A percentile compares a stretch with the other conserved stretches of the same genome.
Conservation (phyloP, 2,113 vertebrate genomes). For the Bubo blakistoni region DNA sequence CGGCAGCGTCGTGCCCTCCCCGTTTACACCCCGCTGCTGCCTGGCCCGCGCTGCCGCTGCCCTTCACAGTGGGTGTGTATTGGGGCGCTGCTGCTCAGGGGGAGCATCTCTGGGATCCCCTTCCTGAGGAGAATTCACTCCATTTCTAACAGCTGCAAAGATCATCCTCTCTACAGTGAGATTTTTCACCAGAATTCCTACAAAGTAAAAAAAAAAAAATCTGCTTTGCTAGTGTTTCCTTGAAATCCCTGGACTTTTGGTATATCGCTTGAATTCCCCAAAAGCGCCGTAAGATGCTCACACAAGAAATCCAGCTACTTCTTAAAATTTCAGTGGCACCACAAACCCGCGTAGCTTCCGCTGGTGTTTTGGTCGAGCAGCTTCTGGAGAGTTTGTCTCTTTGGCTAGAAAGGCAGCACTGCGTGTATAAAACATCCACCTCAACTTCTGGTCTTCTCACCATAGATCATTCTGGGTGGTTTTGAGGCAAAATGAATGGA, state of each 20-base stretch:
- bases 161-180: background rate
- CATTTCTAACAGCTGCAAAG: background rate
- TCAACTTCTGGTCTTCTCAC: background rate
- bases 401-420: background rate
- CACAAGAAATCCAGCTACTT: background rate
- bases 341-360: fast-evolving
- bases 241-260: fast-evolving
- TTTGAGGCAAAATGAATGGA: fast-evolving
- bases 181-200: background rate
- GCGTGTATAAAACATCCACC: background rate
- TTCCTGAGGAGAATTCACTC: fast-evolving
- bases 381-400: background rate
- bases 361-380: background rate
- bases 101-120: background rate
- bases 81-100: background rate
- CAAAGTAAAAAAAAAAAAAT: background rate
- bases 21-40: fast-evolving
- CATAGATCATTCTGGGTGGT: fast-evolving
- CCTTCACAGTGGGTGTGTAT: too few species aligned
- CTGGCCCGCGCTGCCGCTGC: background rate
- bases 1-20: fast-evolving
- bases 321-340: background rate
- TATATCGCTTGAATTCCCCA: fast-evolving
- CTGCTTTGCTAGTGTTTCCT: background rate
- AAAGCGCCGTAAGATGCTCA: fast-evolving